A percentile compares a stretch with the other conserved stretches of the same genome.
Evolutionary conservation across 2,797 vertebrate species (phyloP).

Genomic region (Okamejei kenojei): DNA sequence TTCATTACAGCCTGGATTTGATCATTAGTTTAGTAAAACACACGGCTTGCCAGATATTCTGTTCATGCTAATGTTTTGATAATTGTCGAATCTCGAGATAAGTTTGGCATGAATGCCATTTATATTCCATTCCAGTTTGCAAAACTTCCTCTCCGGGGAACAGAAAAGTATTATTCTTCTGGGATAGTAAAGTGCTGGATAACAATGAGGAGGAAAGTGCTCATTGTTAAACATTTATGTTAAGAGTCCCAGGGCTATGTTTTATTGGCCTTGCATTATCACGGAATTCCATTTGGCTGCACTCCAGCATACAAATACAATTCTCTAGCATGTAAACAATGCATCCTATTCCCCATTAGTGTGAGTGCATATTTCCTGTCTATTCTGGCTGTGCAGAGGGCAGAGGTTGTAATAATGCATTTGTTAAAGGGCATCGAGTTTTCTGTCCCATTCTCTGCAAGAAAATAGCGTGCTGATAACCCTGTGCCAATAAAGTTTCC

Average conservation of each 20-base stretch:
- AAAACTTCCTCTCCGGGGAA: neutral
- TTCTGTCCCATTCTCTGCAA: neutral
- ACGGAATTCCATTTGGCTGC: neutral
- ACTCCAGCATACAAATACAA: neutral
- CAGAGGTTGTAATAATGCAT: neutral
- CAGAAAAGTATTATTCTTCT: neutral
- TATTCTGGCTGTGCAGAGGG: neutral
- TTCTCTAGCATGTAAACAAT: conserved; percentile 26
- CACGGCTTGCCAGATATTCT: neutral
- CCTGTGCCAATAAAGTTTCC: neutral
- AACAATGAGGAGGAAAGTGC: conserved; percentile 31
- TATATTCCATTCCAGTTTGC: neutral
- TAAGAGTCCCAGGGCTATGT: neutral
- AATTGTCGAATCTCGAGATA: neutral
- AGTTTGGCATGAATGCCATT: neutral
- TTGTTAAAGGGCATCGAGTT: neutral
- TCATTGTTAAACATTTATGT: conserved; percentile 32
- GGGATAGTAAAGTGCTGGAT: neutral
- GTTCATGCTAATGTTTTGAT: neutral
- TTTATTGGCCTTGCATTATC: conserved; percentile 22
- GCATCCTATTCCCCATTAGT: conserved; percentile 20
- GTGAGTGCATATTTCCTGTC: neutral
- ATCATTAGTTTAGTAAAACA: neutral
- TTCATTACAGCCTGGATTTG: neutral
- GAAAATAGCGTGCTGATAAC: neutral